Base-by-base conservation (phyloP, 2,113 vertebrate genomes). In the Holacanthus passer region DNA sequence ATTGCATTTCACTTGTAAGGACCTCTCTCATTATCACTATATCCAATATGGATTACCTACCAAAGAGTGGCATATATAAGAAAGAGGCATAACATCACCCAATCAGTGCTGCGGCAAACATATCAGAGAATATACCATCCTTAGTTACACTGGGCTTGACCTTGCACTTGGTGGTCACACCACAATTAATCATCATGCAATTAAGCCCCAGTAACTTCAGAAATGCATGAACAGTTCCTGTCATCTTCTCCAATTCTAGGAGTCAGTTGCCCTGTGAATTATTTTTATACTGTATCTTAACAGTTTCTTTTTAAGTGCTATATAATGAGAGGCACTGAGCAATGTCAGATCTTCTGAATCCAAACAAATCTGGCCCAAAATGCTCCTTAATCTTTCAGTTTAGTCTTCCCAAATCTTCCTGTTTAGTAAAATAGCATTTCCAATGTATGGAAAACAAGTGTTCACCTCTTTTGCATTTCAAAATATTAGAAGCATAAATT, bases 21-120 rank as follows among this genome's bases (percentile, higher is more conserved):
- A 87, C 79, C 84, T 73, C 87, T 92, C 88, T 89, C 84, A 87
- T 94, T 94, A 94, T 95, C 93, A 93, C 95, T 94, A 94, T 92
- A 99, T 99, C 97, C 97, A 99, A 99, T 99, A 98, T 99, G 98
- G 97, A 99, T 99, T 97, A 99, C 96, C 96, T 96, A 96, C 95
- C 95, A 95, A 93, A 93, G 86, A 91, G 93, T 89, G 86, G 88
- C 79, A 81, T 73, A 66, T 58, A 65, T 70, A 84, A 77, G 83
- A 79, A 60, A 73, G 77, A 86, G 79, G 59, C 81, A 78, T 37
- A 86, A 69, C 37, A 73, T 80, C 81, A 76, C 53, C 88, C 75
- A 82, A 37, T 84, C 77, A 91, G 90, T 91, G 87, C 87, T 87
- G 80, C 14, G 7, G 73, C 37, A 43, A 79, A 89, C 75, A 47